These are phyloP conservation scores for Arctopsyche grandis DNA, from an alignment of 1,140 invertebrate genomes.

Conservation along the genomic window DNA sequence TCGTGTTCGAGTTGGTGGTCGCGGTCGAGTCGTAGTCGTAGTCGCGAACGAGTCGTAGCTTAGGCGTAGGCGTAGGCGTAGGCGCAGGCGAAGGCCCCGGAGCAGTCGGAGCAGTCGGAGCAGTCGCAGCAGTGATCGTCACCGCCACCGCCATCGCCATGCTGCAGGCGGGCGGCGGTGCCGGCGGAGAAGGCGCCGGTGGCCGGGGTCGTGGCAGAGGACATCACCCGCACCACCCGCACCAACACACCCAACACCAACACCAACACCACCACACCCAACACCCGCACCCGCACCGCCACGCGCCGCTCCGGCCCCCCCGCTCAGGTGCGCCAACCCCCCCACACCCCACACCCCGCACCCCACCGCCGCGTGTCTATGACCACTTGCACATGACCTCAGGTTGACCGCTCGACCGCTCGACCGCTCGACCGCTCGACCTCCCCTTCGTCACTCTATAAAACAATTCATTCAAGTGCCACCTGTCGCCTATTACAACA, in stretches of 20 bases:
- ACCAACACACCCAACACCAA: background rate
- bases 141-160: slow-evolving; percentile 4
- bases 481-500: no score
- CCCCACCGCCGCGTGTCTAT: background rate
- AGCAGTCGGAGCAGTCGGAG: no score
- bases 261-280: no score
- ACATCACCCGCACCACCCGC: background rate
- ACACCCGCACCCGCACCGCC: background rate
- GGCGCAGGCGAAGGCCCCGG: no score
- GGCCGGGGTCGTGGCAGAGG: background rate
- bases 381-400: no score
- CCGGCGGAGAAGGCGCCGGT: background rate
- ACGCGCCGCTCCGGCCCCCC: background rate
- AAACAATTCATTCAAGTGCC: no score
- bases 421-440: no score
- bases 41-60: no score
- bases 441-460: no score
- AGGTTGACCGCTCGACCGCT: no score
- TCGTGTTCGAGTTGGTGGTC: background rate
- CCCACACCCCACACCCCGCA: background rate
- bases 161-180: slow-evolving; percentile 17
- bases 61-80: no score
- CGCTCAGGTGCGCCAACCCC: background rate
- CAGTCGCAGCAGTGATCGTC: no score
- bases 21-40: background rate